Percentiles rank a stretch among this genome's conserved stretches.
Evolutionary conservation across 2,797 vertebrate genomes (phyloP).

Genomic region (Alca torda): DNA sequence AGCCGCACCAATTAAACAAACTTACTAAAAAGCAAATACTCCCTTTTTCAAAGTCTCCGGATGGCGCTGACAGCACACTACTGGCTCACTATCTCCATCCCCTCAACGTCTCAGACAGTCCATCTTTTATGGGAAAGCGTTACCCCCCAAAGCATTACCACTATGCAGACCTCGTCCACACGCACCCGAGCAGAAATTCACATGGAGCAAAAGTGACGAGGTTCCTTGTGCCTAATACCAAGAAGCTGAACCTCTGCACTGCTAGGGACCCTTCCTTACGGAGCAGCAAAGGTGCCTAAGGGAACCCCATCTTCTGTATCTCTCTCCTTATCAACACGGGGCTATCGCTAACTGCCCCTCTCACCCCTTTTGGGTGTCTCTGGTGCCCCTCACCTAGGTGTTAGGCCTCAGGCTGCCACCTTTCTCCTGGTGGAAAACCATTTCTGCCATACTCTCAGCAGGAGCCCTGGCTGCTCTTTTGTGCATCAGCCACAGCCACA

Average conservation of each 20-base stretch:
- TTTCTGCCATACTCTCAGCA: not conserved
- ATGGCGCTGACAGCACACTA: not conserved
- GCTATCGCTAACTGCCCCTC: not conserved
- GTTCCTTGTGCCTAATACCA: not conserved
- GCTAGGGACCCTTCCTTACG: not conserved
- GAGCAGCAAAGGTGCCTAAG: not conserved
- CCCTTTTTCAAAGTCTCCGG: not conserved
- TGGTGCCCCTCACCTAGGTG: not conserved
- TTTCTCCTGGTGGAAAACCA: not conserved
- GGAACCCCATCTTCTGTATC: not conserved
- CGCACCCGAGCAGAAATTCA: not conserved
- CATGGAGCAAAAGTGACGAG: not conserved
- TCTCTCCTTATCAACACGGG: not conserved
- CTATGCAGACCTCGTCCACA: not conserved
- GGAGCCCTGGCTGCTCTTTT: not conserved
- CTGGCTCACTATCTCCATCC: not conserved
- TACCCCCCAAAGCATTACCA: not conserved
- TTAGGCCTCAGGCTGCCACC: not conserved
- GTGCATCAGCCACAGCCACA: not conserved
- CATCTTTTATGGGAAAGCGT: not conserved
- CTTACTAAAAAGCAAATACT: not conserved
- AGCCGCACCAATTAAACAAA: not conserved
- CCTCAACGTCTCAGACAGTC: fast-evolving
- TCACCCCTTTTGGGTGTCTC: not conserved
- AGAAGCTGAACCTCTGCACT: not conserved